Evolutionary conservation across 2,888 invertebrate genomes (phyloP), one percentile per base, ranked within the genome.

Genomic region (Pseudeuparius sepicola): DNA sequence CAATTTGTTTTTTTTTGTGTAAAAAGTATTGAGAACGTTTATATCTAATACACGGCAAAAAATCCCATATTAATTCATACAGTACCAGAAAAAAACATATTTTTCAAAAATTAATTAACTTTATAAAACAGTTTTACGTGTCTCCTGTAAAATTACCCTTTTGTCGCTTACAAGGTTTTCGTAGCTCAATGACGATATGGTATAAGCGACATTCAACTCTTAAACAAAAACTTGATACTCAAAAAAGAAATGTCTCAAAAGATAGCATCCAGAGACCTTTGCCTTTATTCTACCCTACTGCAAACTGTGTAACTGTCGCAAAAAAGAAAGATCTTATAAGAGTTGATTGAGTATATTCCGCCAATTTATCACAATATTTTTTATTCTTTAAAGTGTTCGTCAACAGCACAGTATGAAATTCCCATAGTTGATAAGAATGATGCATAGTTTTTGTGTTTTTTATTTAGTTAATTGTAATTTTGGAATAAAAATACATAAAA

Each of bases 141-240:
- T n/a, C n/a, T n/a, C n/a, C n/a, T n/a, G n/a, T n/a, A n/a, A n/a
- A n/a, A n/a, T n/a, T n/a, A n/a, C n/a, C n/a, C n/a, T n/a, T n/a
- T n/a, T n/a, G n/a, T n/a, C n/a, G n/a, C n/a, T n/a, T n/a, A n/a
- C n/a, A n/a, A n/a, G n/a, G n/a, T n/a, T n/a, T n/a, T n/a, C n/a
- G n/a, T n/a, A n/a, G n/a, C n/a, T n/a, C n/a, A n/a, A n/a, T n/a
- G n/a, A n/a, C n/a, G n/a, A n/a, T 20, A 20, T 20, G 20, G 20
- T 7, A 20, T 20, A 20, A 20, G 20, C 20, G 20, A 20, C 6
- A 20, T n/a, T n/a, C 20, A 20, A 20, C 20, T 20, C 20, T 20
- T 20, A 20, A n/a, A n/a, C n/a, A 20, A 20, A n/a, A 20, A 20
- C n/a, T 20, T 20, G 20, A 20, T 20, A 20, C n/a, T 20, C 20